Evolutionary conservation across 2,113 vertebrate species (phyloP).

Genomic region (Naja naja): DNA sequence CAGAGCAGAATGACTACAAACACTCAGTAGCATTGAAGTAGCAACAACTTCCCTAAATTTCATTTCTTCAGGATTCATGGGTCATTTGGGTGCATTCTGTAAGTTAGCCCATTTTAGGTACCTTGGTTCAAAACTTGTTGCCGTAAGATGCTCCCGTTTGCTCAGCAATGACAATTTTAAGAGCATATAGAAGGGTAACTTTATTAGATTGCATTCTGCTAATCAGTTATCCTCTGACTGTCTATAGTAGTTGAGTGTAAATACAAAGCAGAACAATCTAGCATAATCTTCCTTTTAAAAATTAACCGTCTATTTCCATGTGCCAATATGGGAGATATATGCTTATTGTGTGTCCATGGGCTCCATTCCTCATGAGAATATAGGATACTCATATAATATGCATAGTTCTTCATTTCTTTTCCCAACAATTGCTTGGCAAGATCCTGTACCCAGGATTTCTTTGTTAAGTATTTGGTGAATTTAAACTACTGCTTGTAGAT

Average conservation of each 20-base stretch:
- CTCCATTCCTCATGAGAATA: neutral
- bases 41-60: no score
- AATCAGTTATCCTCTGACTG: neutral
- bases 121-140: no score
- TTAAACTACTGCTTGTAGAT: neutral
- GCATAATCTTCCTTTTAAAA: neutral
- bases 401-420: neutral
- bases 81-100: no score
- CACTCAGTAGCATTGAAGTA: no score
- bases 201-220: neutral
- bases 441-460: neutral
- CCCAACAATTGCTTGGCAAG: neutral
- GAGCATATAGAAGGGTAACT: neutral
- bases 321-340: neutral
- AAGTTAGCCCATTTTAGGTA: no score
- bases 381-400: neutral
- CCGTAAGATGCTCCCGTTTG: no score
- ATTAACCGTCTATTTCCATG: neutral
- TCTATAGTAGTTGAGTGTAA: neutral
- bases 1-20: no score
- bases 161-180: no score
- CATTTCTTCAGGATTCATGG: no score
- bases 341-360: neutral
- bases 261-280: neutral
- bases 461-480: neutral